Conservation (phyloP, 2,888 invertebrate genomes). For the Melinopterus prodromus region DNA sequence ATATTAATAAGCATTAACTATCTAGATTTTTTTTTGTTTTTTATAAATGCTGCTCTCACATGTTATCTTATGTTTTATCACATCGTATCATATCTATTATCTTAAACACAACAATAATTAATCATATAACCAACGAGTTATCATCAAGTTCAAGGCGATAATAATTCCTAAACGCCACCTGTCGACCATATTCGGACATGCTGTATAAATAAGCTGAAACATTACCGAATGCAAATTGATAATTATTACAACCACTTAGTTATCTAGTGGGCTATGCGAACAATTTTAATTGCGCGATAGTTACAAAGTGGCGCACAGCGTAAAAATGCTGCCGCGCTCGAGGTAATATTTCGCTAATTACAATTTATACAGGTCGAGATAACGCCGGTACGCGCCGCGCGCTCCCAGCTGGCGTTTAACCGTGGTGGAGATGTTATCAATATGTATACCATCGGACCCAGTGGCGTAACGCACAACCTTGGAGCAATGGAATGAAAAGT, state of each 20-base stretch:
- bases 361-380: conserved; percentile 4
- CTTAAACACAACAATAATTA: too few relatives aligned
- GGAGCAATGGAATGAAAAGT: background rate
- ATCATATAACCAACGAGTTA: background rate
- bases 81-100: too few relatives aligned
- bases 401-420: background rate
- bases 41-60: too few relatives aligned
- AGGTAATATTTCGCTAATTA: conserved; percentile 4
- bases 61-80: too few relatives aligned
- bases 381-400: background rate
- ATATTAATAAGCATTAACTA: too few relatives aligned
- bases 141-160: background rate
- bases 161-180: background rate
- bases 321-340: background rate
- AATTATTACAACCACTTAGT: conserved; percentile 18
- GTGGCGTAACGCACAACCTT: conserved; percentile 4
- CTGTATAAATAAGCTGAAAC: background rate
- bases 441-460: background rate
- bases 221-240: conserved; percentile 14
- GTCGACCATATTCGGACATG: background rate
- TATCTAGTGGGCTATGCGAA: conserved; percentile 27
- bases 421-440: conserved; percentile 4
- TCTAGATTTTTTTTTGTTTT: too few relatives aligned
- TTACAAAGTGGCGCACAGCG: conserved; percentile 14
- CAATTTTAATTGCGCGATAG: conserved; percentile 34